Evolutionary conservation across 1,140 invertebrate genomes (phyloP), one percentile per base, ranked within the genome.

Genomic region (Bombus affinis): DNA sequence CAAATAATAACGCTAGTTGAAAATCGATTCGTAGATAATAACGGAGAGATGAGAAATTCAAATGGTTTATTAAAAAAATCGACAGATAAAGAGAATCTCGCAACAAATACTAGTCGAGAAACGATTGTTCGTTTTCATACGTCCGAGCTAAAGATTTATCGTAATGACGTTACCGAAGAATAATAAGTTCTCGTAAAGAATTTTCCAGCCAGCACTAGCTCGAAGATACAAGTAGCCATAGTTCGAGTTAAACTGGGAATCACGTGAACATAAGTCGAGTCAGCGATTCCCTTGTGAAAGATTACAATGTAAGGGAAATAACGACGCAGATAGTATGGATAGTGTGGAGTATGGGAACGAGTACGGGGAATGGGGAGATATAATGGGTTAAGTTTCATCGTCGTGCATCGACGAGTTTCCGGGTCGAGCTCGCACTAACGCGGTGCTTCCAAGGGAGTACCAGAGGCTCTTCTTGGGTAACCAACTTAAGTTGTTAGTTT

Each of bases 321-420:
- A 91, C 86, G 88, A 91, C 88, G 88, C 66, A 83, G 89, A 90
- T 87, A 83, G 89, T 83, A 86, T 77, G 89, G 89, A 90, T 83
- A 89, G 87, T 59, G 39, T n/a, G 66, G 76, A 72, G 76, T 89
- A 89, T 73, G 74, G 79, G 57, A 35, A 47, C 10, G 35, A 62
- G 75, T 47, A 28, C 37, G 68, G 53, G 39, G 82, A 59, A 80
- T 71, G 79, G 84, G 73, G 82, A 84, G 81, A 89, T 91, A 91
- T 91, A 91, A 91, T 91, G 90, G 90, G 85, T 91, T 91, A 91
- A 91, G 90, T 91, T 91, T 91, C 90, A 84, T 90, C 89, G 89
- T 91, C 90, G 90, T 89, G 90, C 89, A 91, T 88, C 90, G 85
- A 81, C 87, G 87, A 91, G 91, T 91, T 91, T 91, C 90, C 90